These are phyloP conservation scores for Oscheius myriophilus DNA, from an alignment of 2,888 invertebrate genomes.

Conservation along the genomic window DNA sequence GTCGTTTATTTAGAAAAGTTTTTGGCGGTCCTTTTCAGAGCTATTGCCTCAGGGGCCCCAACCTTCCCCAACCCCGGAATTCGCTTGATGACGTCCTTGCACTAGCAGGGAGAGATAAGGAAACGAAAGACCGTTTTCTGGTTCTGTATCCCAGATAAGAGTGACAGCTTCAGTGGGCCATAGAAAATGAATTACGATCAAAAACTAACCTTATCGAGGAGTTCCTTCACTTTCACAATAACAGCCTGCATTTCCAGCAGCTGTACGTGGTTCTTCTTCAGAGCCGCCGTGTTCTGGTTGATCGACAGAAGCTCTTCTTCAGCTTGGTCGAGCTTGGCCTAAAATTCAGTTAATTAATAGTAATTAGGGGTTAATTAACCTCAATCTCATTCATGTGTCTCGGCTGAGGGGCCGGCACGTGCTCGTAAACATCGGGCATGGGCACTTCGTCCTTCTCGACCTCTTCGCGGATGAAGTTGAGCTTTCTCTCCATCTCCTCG, in stretches of 20 bases:
- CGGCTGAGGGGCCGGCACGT: slow-evolving; percentile 61
- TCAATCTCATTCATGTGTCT: slow-evolving; percentile 64
- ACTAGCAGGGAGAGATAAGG: not conserved
- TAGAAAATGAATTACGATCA: not conserved
- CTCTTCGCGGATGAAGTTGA: slow-evolving; percentile 56
- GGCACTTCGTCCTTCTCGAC: slow-evolving; percentile 50
- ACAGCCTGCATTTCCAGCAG: slow-evolving; percentile 61
- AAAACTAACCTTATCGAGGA: slow-evolving; percentile 51
- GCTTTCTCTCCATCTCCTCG: slow-evolving; percentile 67
- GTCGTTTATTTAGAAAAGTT: too few relatives aligned
- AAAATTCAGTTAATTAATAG: slow-evolving; percentile 9
- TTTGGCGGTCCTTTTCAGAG: too few relatives aligned
- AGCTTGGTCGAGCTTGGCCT: slow-evolving; percentile 64
- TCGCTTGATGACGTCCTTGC: not conserved
- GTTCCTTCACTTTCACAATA: slow-evolving; percentile 52
- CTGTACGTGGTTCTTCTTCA: slow-evolving; percentile 58
- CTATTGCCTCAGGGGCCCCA: too few relatives aligned
- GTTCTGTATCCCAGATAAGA: slow-evolving; percentile 8
- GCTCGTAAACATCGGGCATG: slow-evolving; percentile 52
- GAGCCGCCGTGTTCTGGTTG: slow-evolving; percentile 53
- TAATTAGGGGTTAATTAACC: slow-evolving; percentile 24
- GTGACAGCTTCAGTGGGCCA: not conserved
- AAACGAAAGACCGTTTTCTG: slow-evolving; percentile 26
- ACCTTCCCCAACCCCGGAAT: not conserved
- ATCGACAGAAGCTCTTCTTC: slow-evolving; percentile 62